phyloP scores from a whole-genome alignment of 2,797 vertebrate species.

The Picus viridis region DNA sequence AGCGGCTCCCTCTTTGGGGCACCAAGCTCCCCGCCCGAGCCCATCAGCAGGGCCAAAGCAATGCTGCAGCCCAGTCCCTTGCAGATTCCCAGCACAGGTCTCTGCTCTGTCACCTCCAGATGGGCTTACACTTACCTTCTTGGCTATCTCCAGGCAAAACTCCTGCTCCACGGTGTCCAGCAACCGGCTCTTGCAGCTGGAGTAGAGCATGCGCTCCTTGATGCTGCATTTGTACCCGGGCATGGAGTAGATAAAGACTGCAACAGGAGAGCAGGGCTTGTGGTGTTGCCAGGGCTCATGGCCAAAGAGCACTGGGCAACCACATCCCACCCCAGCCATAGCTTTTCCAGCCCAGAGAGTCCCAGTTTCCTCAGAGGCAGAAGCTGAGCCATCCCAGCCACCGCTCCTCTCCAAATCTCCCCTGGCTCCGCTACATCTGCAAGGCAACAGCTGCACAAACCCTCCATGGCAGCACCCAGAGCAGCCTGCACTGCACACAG shows the following conservation, averaged over 20 bases:
- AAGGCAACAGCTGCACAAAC: neutral
- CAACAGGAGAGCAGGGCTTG: neutral
- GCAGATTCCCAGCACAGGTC: neutral
- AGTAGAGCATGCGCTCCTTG: constrained; percentile 98
- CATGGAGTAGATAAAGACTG: constrained; percentile 99
- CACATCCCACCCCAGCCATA: neutral
- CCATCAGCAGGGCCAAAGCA: neutral
- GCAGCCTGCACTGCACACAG: rapidly evolving
- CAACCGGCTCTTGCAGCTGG: constrained; percentile 97
- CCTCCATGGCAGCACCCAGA: neutral
- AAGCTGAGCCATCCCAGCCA: neutral
- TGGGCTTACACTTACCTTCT: constrained; percentile 84
- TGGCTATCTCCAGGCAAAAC: constrained; percentile 92
- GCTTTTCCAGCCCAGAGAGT: neutral
- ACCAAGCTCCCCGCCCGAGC: neutral
- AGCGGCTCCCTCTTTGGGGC: neutral
- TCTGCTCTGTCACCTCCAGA: neutral
- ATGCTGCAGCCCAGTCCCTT: neutral
- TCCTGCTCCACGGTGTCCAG: constrained; percentile 94
- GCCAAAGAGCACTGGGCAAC: neutral
- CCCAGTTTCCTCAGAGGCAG: neutral
- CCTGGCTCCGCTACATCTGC: neutral
- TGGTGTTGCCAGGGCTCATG: rapidly evolving
- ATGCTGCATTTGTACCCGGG: constrained; percentile 98
- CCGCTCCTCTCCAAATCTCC: neutral